A percentile compares a stretch with the other conserved stretches of the same genome.
These are phyloP conservation scores for Amorpha juglandis DNA, from an alignment of 2,888 invertebrate genomes.

Conservation along the genomic window DNA sequence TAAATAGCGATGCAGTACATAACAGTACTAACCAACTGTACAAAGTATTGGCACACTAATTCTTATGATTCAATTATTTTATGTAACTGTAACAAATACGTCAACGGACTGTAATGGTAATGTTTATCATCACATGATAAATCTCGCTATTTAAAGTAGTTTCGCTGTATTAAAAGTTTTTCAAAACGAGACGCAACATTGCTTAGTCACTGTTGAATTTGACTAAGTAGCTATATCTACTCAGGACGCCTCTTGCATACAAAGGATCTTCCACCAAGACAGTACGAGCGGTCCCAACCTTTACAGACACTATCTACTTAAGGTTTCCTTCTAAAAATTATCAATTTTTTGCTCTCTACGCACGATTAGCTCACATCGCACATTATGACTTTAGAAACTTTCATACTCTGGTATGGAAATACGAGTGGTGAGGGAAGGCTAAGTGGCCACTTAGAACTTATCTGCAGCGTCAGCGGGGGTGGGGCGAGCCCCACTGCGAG, in stretches of 20 bases:
- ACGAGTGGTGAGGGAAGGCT: neutral
- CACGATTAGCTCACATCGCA: neutral
- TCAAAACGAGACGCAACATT: too few relatives aligned
- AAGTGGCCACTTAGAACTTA: constrained; percentile 15
- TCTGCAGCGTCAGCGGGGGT: neutral
- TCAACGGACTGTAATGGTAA: neutral
- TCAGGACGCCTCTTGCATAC: too few relatives aligned
- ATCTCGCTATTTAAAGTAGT: too few relatives aligned
- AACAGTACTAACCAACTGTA: neutral
- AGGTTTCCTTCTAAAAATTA: too few relatives aligned
- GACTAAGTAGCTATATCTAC: too few relatives aligned
- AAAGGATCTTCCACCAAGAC: too few relatives aligned
- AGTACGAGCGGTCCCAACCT: too few relatives aligned
- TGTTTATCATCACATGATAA: too few relatives aligned
- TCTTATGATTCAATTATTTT: neutral
- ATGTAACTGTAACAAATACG: neutral
- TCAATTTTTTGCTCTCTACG: too few relatives aligned
- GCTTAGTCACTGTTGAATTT: too few relatives aligned
- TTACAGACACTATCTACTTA: too few relatives aligned
- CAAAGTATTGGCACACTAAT: neutral
- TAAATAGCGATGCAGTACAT: neutral
- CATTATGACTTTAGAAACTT: constrained; percentile 9
- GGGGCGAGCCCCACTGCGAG: neutral
- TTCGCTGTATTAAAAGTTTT: too few relatives aligned
- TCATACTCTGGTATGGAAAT: constrained; percentile 1